Conservation (phyloP, 2,888 invertebrate species). For the Erebia ligea region DNA sequence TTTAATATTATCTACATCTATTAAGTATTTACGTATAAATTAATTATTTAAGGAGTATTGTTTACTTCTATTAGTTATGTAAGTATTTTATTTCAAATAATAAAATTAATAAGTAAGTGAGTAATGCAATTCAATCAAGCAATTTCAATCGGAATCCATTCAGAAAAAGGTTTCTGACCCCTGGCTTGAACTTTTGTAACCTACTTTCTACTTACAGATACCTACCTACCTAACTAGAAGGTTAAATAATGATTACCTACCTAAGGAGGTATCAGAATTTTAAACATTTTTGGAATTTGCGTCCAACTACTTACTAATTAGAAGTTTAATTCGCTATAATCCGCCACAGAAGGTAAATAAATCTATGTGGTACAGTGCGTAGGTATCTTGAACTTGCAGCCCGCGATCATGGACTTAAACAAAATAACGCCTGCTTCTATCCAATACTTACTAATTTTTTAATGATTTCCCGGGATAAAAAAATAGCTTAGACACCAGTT, state of each 20-base stretch:
- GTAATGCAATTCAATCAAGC: too few species aligned
- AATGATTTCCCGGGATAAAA: too few species aligned
- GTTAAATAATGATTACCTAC: not conserved
- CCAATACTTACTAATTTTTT: too few species aligned
- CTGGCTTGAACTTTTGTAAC: constrained; percentile 1
- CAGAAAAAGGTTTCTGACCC: not conserved
- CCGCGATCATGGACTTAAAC: too few species aligned
- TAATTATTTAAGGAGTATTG: not conserved
- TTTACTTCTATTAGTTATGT: not conserved
- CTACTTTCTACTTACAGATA: not conserved
- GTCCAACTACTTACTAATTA: too few species aligned
- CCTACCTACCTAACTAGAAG: not conserved
- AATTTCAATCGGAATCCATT: not conserved
- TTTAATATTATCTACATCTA: not conserved
- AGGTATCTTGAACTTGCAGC: too few species aligned
- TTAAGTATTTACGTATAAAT: not conserved
- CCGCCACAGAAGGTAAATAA: too few species aligned
- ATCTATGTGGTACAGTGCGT: too few species aligned
- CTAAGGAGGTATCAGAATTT: not conserved
- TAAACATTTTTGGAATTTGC: not conserved
- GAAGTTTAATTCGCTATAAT: too few species aligned
- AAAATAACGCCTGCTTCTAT: too few species aligned
- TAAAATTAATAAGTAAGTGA: too few species aligned
- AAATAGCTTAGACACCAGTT: too few species aligned
- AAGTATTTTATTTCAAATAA: not conserved